These are phyloP conservation scores for Dallia pectoralis DNA, from an alignment of 2,797 vertebrate species.

Conservation along the genomic window DNA sequence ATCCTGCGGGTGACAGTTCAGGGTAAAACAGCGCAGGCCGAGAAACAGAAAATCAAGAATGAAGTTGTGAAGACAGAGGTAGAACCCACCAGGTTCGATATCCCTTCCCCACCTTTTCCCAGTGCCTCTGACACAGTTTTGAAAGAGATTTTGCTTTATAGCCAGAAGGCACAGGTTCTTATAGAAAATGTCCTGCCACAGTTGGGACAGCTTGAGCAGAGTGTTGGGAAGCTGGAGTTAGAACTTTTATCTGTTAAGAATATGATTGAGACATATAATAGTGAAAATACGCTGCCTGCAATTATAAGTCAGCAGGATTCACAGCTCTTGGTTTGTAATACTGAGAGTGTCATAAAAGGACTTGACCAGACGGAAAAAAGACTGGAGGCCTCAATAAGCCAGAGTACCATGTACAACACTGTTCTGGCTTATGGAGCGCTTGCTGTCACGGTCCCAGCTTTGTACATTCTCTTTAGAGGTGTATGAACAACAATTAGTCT, in stretches of 20 bases:
- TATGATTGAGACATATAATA: conserved; percentile 43
- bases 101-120: conserved; percentile 13
- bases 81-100: conserved; percentile 15
- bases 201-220: conserved; percentile 75
- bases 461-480: conserved; percentile 85
- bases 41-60: background rate
- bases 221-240: conserved; percentile 63
- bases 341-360: conserved; percentile 69
- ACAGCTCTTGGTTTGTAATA: conserved; percentile 57
- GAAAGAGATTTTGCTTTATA: conserved; percentile 75
- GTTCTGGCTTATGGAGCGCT: conserved; percentile 78
- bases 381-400: conserved; percentile 79
- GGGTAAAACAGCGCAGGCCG: background rate
- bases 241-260: conserved; percentile 71
- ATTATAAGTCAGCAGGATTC: conserved; percentile 37
- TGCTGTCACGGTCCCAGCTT: conserved; percentile 77
- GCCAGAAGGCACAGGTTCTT: conserved; percentile 72
- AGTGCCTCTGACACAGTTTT: conserved; percentile 65
- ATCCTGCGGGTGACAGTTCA: conserved; percentile 72
- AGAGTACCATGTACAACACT: conserved; percentile 79
- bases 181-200: conserved; percentile 77
- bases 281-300: conserved; percentile 34
- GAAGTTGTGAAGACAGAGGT: conserved; percentile 22
- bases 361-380: conserved; percentile 79
- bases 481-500: conserved; percentile 38